Conservation (phyloP, 2,797 vertebrate genomes). For the Anabacerthia variegaticeps region DNA sequence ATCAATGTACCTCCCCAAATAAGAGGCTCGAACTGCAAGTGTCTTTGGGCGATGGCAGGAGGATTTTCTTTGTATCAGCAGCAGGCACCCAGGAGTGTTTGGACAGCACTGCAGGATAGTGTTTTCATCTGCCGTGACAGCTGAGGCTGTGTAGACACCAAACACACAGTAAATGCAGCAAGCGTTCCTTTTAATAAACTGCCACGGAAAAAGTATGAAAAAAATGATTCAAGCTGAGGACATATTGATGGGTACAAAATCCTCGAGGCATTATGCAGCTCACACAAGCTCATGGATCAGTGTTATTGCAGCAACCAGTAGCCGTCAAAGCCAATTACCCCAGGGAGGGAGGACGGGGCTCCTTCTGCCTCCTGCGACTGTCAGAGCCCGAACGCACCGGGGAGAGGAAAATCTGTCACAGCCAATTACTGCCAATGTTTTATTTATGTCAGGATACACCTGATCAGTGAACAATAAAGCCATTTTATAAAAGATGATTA, state of each 20-base stretch:
- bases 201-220: conserved; percentile 75
- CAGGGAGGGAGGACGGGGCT: conserved; percentile 62
- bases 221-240: conserved; percentile 67
- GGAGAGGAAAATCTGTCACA: conserved; percentile 55
- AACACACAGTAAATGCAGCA: conserved; percentile 76
- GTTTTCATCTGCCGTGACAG: conserved; percentile 86
- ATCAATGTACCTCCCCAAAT: not conserved
- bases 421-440: conserved; percentile 66
- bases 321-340: conserved; percentile 81
- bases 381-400: conserved; percentile 11
- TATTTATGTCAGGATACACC: conserved; percentile 61
- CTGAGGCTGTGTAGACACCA: conserved; percentile 80
- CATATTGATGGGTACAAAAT: conserved; percentile 77
- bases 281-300: conserved; percentile 77
- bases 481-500: conserved; percentile 42
- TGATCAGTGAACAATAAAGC: conserved; percentile 60
- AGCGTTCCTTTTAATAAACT: conserved; percentile 88
- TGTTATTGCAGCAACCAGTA: conserved; percentile 77
- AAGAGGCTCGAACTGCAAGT: not conserved
- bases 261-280: conserved; percentile 83
- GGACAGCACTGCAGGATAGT: conserved; percentile 65
- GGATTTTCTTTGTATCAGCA: conserved; percentile 44
- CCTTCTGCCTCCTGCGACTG: conserved; percentile 34
- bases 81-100: conserved; percentile 74
- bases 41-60: not conserved